Evolutionary conservation across 2,113 vertebrate species (phyloP), one percentile per base, ranked within the genome.

Genomic region (Oryctolagus cuniculus): DNA sequence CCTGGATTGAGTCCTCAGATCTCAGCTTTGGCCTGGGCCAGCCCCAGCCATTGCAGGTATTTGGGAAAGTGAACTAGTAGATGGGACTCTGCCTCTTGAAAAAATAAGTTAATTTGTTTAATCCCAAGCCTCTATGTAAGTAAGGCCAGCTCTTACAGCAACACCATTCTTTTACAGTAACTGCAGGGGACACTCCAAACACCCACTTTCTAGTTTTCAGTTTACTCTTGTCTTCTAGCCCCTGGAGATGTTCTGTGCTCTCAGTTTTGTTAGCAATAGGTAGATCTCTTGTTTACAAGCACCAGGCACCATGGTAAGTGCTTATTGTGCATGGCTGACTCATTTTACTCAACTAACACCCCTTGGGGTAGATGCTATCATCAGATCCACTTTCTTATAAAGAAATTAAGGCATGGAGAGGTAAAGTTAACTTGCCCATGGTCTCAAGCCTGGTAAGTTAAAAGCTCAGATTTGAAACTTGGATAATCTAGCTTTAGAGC

Each of bases 211-310:
- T 64, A 29, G 17, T 69, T 82, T 87, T 36, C 8, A 10, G 10
- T 36, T 85, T 10, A 38, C 49, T 95, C 78, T 74, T 70, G n/a
- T 63, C 58, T 67, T 87, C 64, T 91, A 34, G 17, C 4, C 82
- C 72, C 63, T 77, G 29, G 53, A 55, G 10, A 31, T 11, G 10
- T 82, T 81, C 61, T 66, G 19, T 72, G 24, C 29, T 61, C 5
- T 92, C 36, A 63, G 27, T 9, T 75, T 90, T 75, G 38, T 88
- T 74, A 85, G 31, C 64, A 90, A 87, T 53, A 93, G 87, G 31
- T 61, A 31, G 16, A 5, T 87, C 55, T 84, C 84, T 58, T 63
- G 34, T 81, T 73, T 73, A n/a, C 61, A 82, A 84, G 31, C 49
- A 61, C 64, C 36, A 1, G 21, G 21, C 17, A 34, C 58, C 24